Evolutionary conservation across 2,797 vertebrate genomes (phyloP).

Genomic region (Eulemur mongoz): DNA sequence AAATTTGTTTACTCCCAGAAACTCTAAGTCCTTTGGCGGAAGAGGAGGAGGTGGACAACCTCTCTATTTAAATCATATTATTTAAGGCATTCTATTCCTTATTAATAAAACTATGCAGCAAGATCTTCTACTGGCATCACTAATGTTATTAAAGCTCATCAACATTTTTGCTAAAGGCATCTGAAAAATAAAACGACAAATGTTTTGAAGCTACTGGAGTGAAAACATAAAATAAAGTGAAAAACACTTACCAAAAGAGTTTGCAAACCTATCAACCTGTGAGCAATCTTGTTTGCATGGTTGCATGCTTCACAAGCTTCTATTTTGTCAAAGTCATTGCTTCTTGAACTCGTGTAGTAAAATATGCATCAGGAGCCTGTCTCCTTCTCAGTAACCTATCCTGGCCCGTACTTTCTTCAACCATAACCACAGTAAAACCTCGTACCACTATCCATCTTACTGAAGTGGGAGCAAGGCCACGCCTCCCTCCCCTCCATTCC

Average conservation of each 20-base stretch:
- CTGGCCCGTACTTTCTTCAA: neutral
- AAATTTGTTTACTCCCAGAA: conserved; percentile 26
- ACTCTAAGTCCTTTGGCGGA: neutral
- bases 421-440: neutral
- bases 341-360: conserved; percentile 30
- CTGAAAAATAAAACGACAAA: conserved; percentile 54
- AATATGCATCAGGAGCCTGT: neutral
- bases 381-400: neutral
- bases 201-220: conserved; percentile 13
- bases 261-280: conserved; percentile 17
- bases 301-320: neutral
- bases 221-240: conserved; percentile 36
- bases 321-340: conserved; percentile 27
- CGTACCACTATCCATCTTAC: conserved; percentile 1
- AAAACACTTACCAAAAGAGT: conserved; percentile 40
- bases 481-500: neutral
- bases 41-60: neutral
- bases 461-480: neutral
- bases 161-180: neutral
- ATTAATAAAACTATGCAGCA: neutral
- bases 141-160: neutral
- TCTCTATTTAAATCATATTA: neutral
- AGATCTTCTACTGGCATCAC: neutral
- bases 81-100: neutral
- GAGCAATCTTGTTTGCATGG: neutral